Base-by-base conservation (phyloP, 37 sponge, comb jelly and placozoan species). In the Tethya wilhelma region DNA sequence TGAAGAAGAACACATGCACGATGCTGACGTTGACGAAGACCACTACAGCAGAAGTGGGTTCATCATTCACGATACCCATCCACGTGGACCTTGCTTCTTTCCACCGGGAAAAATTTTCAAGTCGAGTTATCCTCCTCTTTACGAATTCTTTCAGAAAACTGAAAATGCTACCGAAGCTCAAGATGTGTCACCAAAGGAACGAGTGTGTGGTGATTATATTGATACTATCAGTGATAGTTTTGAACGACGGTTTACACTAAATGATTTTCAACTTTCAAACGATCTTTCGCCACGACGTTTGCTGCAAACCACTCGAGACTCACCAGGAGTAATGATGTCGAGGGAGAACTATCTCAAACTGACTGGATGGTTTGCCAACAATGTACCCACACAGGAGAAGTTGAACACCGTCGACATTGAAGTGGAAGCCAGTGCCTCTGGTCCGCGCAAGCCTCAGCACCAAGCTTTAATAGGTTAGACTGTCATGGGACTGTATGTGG, bases 341-440 rank as follows among this genome's bases (percentile, higher is more conserved):
- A 69, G 77, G 30, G 79, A 93, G 69, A 93, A 86, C 59, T 93
- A 93, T 58, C 53, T 60, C 25, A 93, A 89, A 45, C 38, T 93
- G 49, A 90, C 91, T 38, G 57, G 91, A 23, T 90, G 91, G 94
- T 89, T 89, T 82, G 78, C 90, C 31, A 59, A 74, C 6, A 64
- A 93, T 23, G 69, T 82, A 29, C 89, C 93, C 20, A 78, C 25
- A 49, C 93, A 92, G 44, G 75, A 88, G 28, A 58, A 41, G 6
- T 6, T 88, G 2, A 83, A 87, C 28, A 79, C 74, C 3, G 53
- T 73, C 4, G 62, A 68, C 34, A 26, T 91, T 5, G 72, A 77
- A 74, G 71, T 71, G 23, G 74, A 86, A 53, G 69, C 32, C 26
- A 39, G 43, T n/a, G 74, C 75, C 12, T 59, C 56, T 7, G 46